Evolutionary conservation across 2,797 vertebrate genomes (phyloP), one percentile per base, ranked within the genome.

Genomic region (Tolypeutes matacus): DNA sequence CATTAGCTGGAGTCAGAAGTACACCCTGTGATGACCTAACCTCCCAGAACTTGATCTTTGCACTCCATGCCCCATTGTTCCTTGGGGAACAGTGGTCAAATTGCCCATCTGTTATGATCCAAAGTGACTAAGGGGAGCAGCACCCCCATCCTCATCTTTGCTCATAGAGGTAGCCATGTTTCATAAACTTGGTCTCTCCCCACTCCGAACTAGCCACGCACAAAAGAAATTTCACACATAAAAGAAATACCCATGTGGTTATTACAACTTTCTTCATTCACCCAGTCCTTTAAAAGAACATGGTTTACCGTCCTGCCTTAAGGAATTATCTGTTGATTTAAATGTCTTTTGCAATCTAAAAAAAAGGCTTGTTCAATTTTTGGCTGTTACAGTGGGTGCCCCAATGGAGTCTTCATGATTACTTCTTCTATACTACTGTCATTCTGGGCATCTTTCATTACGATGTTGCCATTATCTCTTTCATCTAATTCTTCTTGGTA

Each of bases 51-150:
- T 70, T 51, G 39, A 3, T 29, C 23, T 69, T 51, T 23, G 39
- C 46, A 0, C 31, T 7, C 4, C 27, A 2, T n/a, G 13, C 23
- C 25, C 49, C 2, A 3, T 42, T 58, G 7, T 23, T 25, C 7
- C 9, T 13, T 49, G 34, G 64, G 34, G 23, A 42, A n/a, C 14
- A 12, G 49, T 46, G 17, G 2, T 8, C 11, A 13, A 11, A 27
- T 49, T 27, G 5, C 62, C n/a, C 13, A 0, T 25, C 1, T 3
- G 14, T 56, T 27, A 4, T 3, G 15, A 46, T 12, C 23, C 39
- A 25, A 34, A 12, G 7, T 0, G 4, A 18, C 15, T 10, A 0
- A 42, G 36, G 13, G 69, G 42, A 60, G 7, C 12, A 49, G 20
- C 9, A 0, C 7, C 46, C 4, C 8, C 25, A 23, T 62, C 39